Evolutionary conservation across 2,888 invertebrate genomes (phyloP).

Genomic region (Matsumyia berberina): DNA sequence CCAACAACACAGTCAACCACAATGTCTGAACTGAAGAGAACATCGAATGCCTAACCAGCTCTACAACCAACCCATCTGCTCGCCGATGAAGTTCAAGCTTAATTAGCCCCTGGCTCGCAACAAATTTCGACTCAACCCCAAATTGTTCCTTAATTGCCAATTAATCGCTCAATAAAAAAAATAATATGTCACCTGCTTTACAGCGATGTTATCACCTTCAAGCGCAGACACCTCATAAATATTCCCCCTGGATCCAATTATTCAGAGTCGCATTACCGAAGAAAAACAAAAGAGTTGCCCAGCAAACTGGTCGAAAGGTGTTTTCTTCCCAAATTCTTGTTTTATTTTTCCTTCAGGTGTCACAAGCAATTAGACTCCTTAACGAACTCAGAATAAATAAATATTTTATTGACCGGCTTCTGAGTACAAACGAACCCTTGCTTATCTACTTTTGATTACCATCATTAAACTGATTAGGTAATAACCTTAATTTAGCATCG

Average conservation of each 20-base stretch:
- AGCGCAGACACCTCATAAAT: conserved; percentile 4
- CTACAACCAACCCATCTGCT: neutral
- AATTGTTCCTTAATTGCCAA: neutral
- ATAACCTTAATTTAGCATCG: conserved; percentile 5
- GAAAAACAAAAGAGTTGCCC: conserved; percentile 9
- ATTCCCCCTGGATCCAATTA: neutral
- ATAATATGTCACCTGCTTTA: neutral
- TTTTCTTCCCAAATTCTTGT: conserved; percentile 1
- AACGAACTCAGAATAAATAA: neutral
- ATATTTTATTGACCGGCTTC: conserved; percentile 2
- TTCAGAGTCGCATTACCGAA: neutral
- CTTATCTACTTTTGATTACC: neutral
- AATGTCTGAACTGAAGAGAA: no score
- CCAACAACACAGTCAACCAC: no score
- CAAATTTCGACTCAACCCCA: neutral
- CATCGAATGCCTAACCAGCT: no score
- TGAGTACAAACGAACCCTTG: neutral
- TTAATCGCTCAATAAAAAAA: neutral
- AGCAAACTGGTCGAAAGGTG: neutral
- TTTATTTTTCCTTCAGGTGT: neutral
- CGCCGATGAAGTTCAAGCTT: neutral
- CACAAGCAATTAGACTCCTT: neutral
- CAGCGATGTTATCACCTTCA: neutral
- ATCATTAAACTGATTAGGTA: conserved; percentile 13
- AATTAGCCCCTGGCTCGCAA: neutral